Evolutionary conservation across 2,797 vertebrate genomes (phyloP), one percentile per base, ranked within the genome.

Genomic region (Hypotaenidia okinawae): DNA sequence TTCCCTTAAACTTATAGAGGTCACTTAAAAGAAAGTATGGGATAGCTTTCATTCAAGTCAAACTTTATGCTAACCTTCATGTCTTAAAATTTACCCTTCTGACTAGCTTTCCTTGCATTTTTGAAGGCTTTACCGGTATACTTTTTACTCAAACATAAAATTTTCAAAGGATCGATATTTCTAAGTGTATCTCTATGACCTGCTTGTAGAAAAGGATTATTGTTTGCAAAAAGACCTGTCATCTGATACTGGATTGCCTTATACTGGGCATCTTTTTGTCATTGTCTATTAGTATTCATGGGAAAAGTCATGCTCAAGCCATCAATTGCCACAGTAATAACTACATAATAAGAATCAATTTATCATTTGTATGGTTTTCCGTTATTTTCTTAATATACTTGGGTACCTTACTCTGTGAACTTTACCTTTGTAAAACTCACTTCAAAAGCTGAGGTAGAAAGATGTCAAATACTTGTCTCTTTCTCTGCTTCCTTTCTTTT

Each of bases 311-410:
- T 25, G 16, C 16, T 81, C 1, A 10, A 25, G 14, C 84, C 16
- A 43, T 76, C 39, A n/a, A 1, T 68, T 11, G 4, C 27, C 27
- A 21, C 21, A 17, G 10, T 74, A 63, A 47, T 51, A 75, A 75
- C 13, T 58, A 6, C 49, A 4, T 43, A 59, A 17, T 30, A 69
- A 8, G 3, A 55, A 27, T 58, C 23, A 8, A 6, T 77, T 68
- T 49, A 19, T 41, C 45, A 30, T 73, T 74, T 18, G 2, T 43
- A 16, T 5, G 11, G 18, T 55, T 72, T 54, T 83, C 3, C 1
- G 0, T 28, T 32, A 39, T 58, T 79, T 70, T 59, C 2, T 1
- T 49, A 57, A 18, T 28, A 0, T 52, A 16, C 30, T 3, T 70
- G 10, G 3, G 1, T 41, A 8, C 57, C 23, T 77, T 64, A 63